Conservation (phyloP, 2,888 invertebrate species). For the Petrophora chlorosata region DNA sequence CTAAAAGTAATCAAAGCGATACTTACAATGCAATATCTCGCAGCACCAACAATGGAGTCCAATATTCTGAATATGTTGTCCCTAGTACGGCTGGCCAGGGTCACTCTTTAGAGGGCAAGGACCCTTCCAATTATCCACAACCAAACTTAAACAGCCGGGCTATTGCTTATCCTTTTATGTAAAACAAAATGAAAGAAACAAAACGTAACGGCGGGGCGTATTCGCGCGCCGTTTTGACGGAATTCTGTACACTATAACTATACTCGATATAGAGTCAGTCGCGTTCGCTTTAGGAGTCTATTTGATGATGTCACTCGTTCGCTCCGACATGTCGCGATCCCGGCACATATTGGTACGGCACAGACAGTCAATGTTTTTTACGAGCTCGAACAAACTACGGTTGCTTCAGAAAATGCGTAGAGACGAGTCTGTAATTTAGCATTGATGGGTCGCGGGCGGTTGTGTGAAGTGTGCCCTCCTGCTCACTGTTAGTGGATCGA, state of each 20-base stretch:
- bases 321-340: conserved; percentile 88
- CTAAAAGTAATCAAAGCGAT: conserved; percentile 20
- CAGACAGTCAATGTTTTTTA: conserved; percentile 56
- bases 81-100: conserved; percentile 77
- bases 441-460: conserved; percentile 82
- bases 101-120: conserved; percentile 62
- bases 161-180: conserved; percentile 81
- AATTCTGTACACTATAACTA: conserved; percentile 58
- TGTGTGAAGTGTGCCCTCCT: conserved; percentile 63
- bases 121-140: conserved; percentile 62
- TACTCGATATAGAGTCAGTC: conserved; percentile 43
- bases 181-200: conserved; percentile 80
- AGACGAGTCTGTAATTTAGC: conserved; percentile 96
- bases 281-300: conserved; percentile 49
- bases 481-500: conserved; percentile 46
- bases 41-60: conserved; percentile 80
- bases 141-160: conserved; percentile 58
- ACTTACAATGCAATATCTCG: conserved; percentile 82
- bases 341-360: conserved; percentile 86
- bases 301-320: conserved; percentile 74
- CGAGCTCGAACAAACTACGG: conserved; percentile 86
- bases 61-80: conserved; percentile 80
- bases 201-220: conserved; percentile 74
- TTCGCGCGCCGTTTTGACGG: conserved; percentile 77
- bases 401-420: conserved; percentile 96